Evolutionary conservation across 30 jellyfish, hydroid and myxozoan species (phyloP), one percentile per base, ranked within the genome.

Genomic region (Cassiopea xamachana): DNA sequence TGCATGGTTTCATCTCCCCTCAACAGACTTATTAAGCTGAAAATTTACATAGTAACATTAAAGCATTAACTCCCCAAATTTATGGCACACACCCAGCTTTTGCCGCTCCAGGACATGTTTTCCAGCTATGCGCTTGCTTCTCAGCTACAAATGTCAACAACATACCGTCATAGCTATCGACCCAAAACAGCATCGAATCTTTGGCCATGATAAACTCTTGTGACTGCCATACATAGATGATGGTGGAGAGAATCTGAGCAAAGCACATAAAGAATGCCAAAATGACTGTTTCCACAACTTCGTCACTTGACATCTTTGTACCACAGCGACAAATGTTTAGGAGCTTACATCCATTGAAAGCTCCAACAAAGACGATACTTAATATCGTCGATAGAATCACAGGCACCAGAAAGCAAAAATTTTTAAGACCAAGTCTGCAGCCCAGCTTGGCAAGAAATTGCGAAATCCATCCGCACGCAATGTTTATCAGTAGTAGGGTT

Each of bases 121-220:
- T 27, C 39, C 39, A 27, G 39, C 39, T 27, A 27, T 27, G 39
- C 39, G 39, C 39, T 27, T 27, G 39, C 39, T 27, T 27, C 39
- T 27, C 39, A 27, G 39, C 39, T 27, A 27, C 39, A 55, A 55
- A 55, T 55, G 64, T 55, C 64, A 64, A 64, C 15, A 17, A 64
- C 91, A 15, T 64, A 94, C 98, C 98, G 61, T 94, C 94, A 76
- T 94, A 94, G 62, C 97, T 73, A 46, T 98, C 98, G 5, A 94
- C 85, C 98, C 98, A 94, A 82, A 94, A 94, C 90, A 94, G 78
- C 75, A 85, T 76, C 75, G 84, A 89, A 48, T 94, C 98, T 76
- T 97, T 87, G 1, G 98, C 98, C 98, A 86, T 94, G 72, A 90
- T 85, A 75, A 94, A 94, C 82, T 90, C 89, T 79, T 94, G 98